Evolutionary conservation across 2,797 vertebrate species (phyloP), one percentile per base, ranked within the genome.

Genomic region (Tiaroga cobitis): DNA sequence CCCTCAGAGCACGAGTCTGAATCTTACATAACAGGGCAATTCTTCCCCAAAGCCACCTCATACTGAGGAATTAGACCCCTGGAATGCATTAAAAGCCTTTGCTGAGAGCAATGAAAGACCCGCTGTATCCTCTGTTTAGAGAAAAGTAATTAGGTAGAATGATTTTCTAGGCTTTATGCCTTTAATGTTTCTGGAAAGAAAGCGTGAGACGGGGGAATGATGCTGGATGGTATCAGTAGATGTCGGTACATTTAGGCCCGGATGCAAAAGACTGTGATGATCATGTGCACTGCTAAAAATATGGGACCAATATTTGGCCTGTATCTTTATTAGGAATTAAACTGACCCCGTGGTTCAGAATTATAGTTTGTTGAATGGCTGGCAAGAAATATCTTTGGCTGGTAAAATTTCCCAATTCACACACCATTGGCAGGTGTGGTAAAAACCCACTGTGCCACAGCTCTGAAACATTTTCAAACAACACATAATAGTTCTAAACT

Each of bases 1-100:
- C 43, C 24, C 73, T 54, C 77, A 51, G 26, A 83, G 43, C 32
- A 82, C 32, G 63, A 83, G 84, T 49, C 82, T 76, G 56, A 80
- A 46, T 80, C 84, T 86, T 88, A 86, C 82, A 76, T 86, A 86
- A 89, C 76, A 78, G 73, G 80, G 69, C 49, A 78, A 84, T 87
- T 89, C 86, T 83, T 73, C 82, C 80, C 81, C 59, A 84, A 89
- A 89, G 51, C 81, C 85, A 76, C 79, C 76, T 86, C 78, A 82
- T 82, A 84, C 72, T n/a, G 51, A 34, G 41, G 83, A 88, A 90
- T 88, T 88, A 87, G 83, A 81, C 72, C 76, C 72, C 84, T 87
- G 87, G 80, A 88, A 88, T 88, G 63, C 65, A 78, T 85, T 85
- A 80, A 78, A 80, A 85, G 70, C 80, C 75, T 86, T 81, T 87